Evolutionary conservation across 2,888 invertebrate genomes (phyloP).

Genomic region (Sphaerophoria taeniata): DNA sequence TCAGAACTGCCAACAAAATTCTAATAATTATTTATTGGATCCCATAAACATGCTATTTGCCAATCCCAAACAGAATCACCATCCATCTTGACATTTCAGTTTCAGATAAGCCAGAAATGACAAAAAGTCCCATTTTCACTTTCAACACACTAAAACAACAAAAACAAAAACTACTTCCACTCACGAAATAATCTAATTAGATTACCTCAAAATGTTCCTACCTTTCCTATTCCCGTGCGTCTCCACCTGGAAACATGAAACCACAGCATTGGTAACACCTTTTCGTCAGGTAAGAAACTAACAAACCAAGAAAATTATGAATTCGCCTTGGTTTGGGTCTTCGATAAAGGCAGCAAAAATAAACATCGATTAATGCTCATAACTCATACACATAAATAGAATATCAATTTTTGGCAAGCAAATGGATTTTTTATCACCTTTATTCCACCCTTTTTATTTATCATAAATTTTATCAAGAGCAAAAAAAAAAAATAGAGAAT

Average conservation of each 20-base stretch:
- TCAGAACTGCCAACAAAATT: slow-evolving; percentile 12
- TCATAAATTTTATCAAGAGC: slow-evolving; percentile 10
- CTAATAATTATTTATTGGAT: slow-evolving; percentile 5
- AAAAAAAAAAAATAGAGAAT: too few relatives aligned
- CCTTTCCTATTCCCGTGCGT: not conserved
- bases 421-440: slow-evolving; percentile 53
- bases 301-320: slow-evolving; percentile 23
- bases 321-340: slow-evolving; percentile 69
- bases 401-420: slow-evolving; percentile 45
- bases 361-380: slow-evolving; percentile 37
- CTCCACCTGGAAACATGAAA: slow-evolving; percentile 19
- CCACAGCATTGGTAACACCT: slow-evolving; percentile 63
- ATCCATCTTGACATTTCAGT: not conserved
- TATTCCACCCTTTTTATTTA: slow-evolving; percentile 26
- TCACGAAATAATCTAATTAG: slow-evolving; percentile 60
- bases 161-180: slow-evolving; percentile 15
- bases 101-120: slow-evolving; percentile 25
- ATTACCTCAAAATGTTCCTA: slow-evolving; percentile 8
- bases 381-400: slow-evolving; percentile 48
- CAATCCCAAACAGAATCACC: not conserved
- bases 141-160: slow-evolving; percentile 16
- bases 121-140: not conserved
- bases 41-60: slow-evolving; percentile 19
- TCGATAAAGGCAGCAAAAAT: slow-evolving; percentile 30
- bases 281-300: slow-evolving; percentile 45